Conservation (phyloP, 2,797 vertebrate genomes). For the Urophycis tenuis region DNA sequence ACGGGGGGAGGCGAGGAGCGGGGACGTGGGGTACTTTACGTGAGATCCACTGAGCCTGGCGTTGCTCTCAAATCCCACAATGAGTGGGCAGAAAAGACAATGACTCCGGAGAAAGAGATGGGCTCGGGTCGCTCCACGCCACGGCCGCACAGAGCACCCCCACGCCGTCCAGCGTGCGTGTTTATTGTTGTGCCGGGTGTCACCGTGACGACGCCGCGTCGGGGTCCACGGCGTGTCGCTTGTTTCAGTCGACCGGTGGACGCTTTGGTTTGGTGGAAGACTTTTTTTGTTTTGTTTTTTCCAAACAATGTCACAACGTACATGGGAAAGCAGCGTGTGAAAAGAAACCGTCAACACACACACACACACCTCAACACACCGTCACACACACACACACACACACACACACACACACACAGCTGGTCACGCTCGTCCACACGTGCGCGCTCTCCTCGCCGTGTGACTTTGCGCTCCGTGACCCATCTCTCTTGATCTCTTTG, state of each 20-base stretch:
- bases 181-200: not conserved
- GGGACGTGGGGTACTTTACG: not conserved
- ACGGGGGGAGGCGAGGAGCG: not conserved
- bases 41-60: not conserved
- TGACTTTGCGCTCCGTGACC: constrained; percentile 29
- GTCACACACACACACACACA: not conserved
- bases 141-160: no score
- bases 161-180: not conserved
- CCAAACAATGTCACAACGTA: not conserved
- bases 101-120: not conserved
- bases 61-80: not conserved
- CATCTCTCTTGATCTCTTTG: constrained; percentile 18
- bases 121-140: no score
- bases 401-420: constrained; percentile 10
- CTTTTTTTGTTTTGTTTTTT: not conserved
- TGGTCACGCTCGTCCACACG: constrained; percentile 40
- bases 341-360: not conserved
- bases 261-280: not conserved
- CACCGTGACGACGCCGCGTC: not conserved
- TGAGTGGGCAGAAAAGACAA: not conserved
- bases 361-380: not conserved
- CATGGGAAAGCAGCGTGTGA: not conserved
- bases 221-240: not conserved
- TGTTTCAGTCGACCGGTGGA: not conserved
- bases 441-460: constrained; percentile 34